Base-by-base conservation (phyloP, 1,140 invertebrate genomes). In the Leptinotarsa undecemlineata region DNA sequence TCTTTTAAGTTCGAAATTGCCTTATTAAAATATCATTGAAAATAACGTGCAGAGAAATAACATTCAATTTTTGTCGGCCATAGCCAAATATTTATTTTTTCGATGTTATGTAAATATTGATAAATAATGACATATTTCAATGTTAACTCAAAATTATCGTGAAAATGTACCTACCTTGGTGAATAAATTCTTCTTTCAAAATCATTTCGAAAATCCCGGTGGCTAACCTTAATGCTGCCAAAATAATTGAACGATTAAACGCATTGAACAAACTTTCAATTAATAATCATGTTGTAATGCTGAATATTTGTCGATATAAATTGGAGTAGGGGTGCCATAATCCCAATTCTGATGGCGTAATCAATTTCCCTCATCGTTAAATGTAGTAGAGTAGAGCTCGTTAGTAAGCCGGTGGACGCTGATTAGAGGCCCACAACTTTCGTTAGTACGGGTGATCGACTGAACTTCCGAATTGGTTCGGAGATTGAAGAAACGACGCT, bases 331-430 rank as follows among this genome's bases (percentile, higher is more conserved):
- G 72, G 72, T 68, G 72, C 67, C 47, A 73, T 73, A 67, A 73
- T 73, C 72, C 72, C 66, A 51, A 73, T 73, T 48, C 72, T 73
- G 63, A 73, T 73, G 72, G 47, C 57, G 72, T 73, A 73, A 73
- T 73, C 68, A 73, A 73, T 73, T 73, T 64, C 23, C 71, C 71
- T 66, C 71, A 66, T 72, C 71, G 71, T 73, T 73, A 73, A 73
- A 73, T 67, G 72, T 66, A 68, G 72, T 68, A 67, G 66, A 73
- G 66, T 68, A 15, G 47, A 67, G 72, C 72, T 72, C 70, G 70
- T 72, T 72, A 72, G 70, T 64, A 62, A 63, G 19, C 17, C 70
- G 70, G 70, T 72, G 70, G 70, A 72, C 70, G 60, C 70, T 72
- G 70, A 72, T 72, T 72, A 72, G 70, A 72, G 70, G 33, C 11